Evolutionary conservation across 2,113 vertebrate species (phyloP).

Genomic region (Lepus europaeus): DNA sequence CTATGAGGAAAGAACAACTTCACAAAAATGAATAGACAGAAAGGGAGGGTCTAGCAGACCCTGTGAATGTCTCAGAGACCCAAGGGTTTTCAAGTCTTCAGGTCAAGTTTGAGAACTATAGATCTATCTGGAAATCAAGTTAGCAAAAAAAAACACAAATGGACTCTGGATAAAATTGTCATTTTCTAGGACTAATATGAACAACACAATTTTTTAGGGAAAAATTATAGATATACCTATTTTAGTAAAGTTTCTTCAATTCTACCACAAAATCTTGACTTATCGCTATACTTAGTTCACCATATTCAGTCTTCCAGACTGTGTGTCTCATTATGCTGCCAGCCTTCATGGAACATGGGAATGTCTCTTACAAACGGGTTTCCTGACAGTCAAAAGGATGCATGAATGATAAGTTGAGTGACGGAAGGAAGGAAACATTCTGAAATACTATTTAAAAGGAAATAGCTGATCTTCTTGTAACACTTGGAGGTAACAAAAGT

Average conservation of each 20-base stretch:
- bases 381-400: neutral
- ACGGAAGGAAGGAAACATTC: neutral
- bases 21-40: neutral
- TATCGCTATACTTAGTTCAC: neutral
- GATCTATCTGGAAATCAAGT: neutral
- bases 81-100: neutral
- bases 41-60: neutral
- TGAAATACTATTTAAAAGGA: neutral
- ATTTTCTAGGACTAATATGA: neutral
- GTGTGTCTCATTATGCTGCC: rapidly evolving
- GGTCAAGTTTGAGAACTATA: neutral
- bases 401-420: neutral
- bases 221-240: neutral
- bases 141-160: neutral
- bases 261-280: neutral
- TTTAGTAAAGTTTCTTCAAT: neutral
- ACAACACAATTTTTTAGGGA: neutral
- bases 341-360: too few species aligned
- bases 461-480: neutral
- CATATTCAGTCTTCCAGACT: neutral
- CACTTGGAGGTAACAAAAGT: neutral
- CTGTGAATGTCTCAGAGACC: neutral
- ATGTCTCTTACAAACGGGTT: neutral
- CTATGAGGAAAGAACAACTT: neutral
- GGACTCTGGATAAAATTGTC: neutral